A percentile compares a stretch with the other conserved stretches of the same genome.
Evolutionary conservation across 2,888 invertebrate genomes (phyloP).

Genomic region (Temnothorax ravouxi): DNA sequence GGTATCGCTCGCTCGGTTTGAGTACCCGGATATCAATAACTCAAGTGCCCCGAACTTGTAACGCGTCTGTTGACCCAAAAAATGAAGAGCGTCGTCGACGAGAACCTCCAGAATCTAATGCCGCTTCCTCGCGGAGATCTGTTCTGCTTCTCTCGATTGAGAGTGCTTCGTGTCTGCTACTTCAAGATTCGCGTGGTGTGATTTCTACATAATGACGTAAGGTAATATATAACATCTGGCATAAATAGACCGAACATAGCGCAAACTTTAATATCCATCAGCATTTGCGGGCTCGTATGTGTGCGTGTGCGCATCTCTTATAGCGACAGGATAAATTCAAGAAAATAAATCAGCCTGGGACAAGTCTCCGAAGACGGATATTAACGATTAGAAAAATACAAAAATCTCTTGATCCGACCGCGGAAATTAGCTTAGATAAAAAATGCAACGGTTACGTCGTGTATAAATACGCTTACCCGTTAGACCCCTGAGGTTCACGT

Average conservation of each 20-base stretch:
- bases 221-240: constrained; percentile 3
- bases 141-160: constrained; percentile 25
- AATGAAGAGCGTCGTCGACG: constrained; percentile 32
- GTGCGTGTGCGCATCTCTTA: neutral
- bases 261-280: constrained; percentile 23
- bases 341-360: constrained; percentile 11
- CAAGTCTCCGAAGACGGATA: neutral
- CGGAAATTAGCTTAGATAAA: constrained; percentile 16
- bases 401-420: neutral
- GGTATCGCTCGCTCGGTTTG: neutral
- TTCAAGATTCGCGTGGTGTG: neutral
- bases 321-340: constrained; percentile 1
- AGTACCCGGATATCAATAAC: constrained; percentile 42
- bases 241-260: neutral
- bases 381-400: neutral
- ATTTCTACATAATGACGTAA: constrained; percentile 9
- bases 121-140: constrained; percentile 3
- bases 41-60: constrained; percentile 49
- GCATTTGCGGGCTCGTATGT: neutral
- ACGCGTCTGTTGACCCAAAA: constrained; percentile 48
- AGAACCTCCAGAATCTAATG: constrained; percentile 23
- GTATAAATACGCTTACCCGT: constrained; percentile 22
- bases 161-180: neutral
- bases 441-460: constrained; percentile 21
- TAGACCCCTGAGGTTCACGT: constrained; percentile 18